Conservation (phyloP, 35 echinoderm and acorn worm genomes). For the Eucidaris tribuloides region DNA sequence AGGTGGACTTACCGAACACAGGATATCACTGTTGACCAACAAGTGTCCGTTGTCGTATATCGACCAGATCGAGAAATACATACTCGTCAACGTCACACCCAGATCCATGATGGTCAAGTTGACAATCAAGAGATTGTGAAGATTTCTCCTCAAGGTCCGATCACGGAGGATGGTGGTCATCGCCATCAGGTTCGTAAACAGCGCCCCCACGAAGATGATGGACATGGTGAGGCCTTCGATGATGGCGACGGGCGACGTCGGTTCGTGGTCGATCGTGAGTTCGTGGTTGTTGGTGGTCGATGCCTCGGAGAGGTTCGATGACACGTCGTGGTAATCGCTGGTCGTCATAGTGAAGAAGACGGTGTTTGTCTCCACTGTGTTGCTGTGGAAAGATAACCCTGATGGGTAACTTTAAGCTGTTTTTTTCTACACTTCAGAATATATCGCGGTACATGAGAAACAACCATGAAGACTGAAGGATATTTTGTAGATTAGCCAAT, state of each 20-base stretch:
- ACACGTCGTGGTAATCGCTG: no score
- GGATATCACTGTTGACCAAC: background rate
- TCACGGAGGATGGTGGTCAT: slow-evolving; percentile 9
- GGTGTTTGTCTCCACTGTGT: no score
- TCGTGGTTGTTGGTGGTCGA: no score
- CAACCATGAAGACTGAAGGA: no score
- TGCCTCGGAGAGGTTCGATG: no score
- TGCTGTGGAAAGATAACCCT: no score
- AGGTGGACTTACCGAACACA: background rate
- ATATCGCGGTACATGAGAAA: no score
- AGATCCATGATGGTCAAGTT: background rate
- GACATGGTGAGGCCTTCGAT: background rate
- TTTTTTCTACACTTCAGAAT: no score
- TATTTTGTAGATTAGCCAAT: no score
- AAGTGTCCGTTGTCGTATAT: background rate
- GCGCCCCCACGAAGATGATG: background rate
- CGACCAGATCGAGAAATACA: background rate
- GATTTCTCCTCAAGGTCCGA: background rate
- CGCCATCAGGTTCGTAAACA: slow-evolving; percentile 5
- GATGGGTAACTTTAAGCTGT: no score
- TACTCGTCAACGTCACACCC: background rate
- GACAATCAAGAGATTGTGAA: background rate
- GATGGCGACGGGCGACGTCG: slow-evolving; percentile 8
- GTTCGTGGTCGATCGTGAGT: background rate
- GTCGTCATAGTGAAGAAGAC: no score